phyloP scores from a whole-genome alignment of 1,140 invertebrate genomes.

The Hylaeus volcanicus region DNA sequence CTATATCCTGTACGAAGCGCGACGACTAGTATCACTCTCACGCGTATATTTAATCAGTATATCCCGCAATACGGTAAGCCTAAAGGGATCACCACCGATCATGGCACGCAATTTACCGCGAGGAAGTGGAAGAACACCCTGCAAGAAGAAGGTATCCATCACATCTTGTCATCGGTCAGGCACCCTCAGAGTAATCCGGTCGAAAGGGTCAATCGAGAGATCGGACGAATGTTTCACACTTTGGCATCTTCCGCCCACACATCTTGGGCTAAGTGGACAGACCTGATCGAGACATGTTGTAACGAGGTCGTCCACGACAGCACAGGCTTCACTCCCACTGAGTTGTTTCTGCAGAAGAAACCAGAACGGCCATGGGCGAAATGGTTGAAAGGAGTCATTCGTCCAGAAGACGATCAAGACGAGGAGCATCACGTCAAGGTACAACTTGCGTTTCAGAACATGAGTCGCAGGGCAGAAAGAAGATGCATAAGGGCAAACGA shows the following conservation, averaged over 20 bases:
- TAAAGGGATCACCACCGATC: background rate
- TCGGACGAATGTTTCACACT: background rate
- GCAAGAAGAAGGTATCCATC: background rate
- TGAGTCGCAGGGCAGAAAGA: background rate
- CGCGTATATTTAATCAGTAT: background rate
- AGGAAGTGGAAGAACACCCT: background rate
- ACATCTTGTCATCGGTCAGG: background rate
- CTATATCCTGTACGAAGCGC: conserved; percentile 20
- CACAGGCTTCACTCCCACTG: background rate
- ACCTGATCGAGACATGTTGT: background rate
- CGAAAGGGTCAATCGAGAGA: background rate
- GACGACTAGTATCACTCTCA: background rate
- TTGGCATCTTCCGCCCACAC: background rate
- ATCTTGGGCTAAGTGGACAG: background rate
- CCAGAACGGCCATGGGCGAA: background rate
- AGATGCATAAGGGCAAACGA: background rate
- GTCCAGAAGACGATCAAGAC: background rate
- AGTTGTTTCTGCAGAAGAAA: background rate
- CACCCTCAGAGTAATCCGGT: conserved; percentile 1
- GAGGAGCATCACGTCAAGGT: background rate
- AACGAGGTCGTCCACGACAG: background rate
- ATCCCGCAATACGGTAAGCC: background rate
- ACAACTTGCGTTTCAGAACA: background rate
- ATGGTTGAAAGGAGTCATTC: background rate
- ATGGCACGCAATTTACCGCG: background rate